phyloP scores from a whole-genome alignment of 2,797 vertebrate genomes.

The Aeoliscus strigatus region DNA sequence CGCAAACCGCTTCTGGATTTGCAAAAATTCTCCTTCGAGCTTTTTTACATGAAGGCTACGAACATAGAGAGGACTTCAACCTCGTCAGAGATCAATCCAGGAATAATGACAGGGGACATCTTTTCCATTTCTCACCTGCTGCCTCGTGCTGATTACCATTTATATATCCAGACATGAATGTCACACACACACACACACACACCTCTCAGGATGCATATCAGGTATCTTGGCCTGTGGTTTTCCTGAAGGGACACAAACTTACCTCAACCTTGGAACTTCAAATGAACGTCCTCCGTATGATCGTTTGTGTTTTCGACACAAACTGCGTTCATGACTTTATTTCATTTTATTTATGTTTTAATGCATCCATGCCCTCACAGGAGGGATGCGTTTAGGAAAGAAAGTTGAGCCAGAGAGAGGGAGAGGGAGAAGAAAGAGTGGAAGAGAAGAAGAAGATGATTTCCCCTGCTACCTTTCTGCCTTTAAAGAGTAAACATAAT shows the following conservation, averaged over 20 bases:
- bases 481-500: conserved; percentile 72
- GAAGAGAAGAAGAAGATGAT: conserved; percentile 55
- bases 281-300: conserved; percentile 31
- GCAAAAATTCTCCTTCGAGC: no score
- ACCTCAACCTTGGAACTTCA: conserved; percentile 40
- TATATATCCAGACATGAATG: conserved; percentile 23
- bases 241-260: conserved; percentile 32
- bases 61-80: conserved; percentile 4
- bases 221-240: conserved; percentile 29
- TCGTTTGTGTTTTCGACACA: conserved; percentile 40
- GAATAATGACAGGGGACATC: conserved; percentile 17
- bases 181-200: conserved; percentile 8
- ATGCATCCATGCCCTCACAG: conserved; percentile 23
- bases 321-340: conserved; percentile 40
- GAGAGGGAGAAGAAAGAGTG: conserved; percentile 35
- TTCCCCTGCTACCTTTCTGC: conserved; percentile 60
- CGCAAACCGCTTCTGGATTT: no score
- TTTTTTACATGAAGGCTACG: not conserved
- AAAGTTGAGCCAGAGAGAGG: conserved; percentile 37
- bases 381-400: conserved; percentile 44
- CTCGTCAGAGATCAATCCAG: conserved; percentile 52
- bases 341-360: conserved; percentile 43
- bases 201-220: conserved; percentile 12
- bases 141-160: conserved; percentile 24
- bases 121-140: conserved; percentile 19